Conservation (phyloP, 2,888 invertebrate species). For the Apocheima hispidaria region DNA sequence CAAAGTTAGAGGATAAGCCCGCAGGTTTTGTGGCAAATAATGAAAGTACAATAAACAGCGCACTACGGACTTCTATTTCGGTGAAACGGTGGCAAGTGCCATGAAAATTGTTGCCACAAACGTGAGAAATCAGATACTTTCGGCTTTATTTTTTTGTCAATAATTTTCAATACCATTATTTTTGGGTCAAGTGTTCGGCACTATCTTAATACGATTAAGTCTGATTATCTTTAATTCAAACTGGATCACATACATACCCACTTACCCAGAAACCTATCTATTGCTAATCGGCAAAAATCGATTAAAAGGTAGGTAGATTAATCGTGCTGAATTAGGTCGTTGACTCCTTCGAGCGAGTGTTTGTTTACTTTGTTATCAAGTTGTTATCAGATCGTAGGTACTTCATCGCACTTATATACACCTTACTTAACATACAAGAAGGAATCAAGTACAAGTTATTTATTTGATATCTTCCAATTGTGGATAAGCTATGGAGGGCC, state of each 20-base stretch:
- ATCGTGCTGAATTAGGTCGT: slow-evolving; percentile 38
- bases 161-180: not conserved
- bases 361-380: slow-evolving; percentile 23
- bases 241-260: slow-evolving; percentile 15
- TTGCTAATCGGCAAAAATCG: slow-evolving; percentile 24
- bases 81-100: slow-evolving; percentile 5
- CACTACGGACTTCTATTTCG: slow-evolving; percentile 19
- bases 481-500: too few species aligned
- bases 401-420: not conserved
- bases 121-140: not conserved
- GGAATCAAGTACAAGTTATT: too few species aligned
- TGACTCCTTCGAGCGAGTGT: slow-evolving; percentile 20
- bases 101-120: slow-evolving; percentile 9
- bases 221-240: slow-evolving; percentile 15
- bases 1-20: too few species aligned
- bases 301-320: slow-evolving; percentile 27
- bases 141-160: not conserved
- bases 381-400: slow-evolving; percentile 15
- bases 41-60: slow-evolving; percentile 23
- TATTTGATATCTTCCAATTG: too few species aligned
- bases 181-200: not conserved
- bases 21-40: slow-evolving; percentile 22
- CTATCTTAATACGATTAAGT: slow-evolving; percentile 6
- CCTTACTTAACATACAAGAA: not conserved
- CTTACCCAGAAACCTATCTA: slow-evolving; percentile 32